phyloP scores from a whole-genome alignment of 2,113 vertebrate genomes.

The Barbus barbus region DNA sequence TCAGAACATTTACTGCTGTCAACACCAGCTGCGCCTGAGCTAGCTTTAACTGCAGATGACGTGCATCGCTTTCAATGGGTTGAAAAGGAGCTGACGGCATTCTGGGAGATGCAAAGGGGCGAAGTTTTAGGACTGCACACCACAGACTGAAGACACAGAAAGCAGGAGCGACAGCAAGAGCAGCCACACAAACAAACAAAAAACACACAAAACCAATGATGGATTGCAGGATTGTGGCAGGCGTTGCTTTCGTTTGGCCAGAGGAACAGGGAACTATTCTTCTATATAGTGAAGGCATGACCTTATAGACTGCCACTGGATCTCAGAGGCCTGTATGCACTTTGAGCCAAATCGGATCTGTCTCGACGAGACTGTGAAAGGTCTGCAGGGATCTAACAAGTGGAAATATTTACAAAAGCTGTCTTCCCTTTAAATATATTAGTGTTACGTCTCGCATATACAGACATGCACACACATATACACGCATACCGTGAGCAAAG shows the following conservation, averaged over 20 bases:
- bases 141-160: slow-evolving; percentile 41
- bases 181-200: slow-evolving; percentile 20
- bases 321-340: neutral
- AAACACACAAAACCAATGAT: neutral
- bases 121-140: slow-evolving; percentile 19
- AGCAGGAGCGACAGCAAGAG: slow-evolving; percentile 42
- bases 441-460: slow-evolving; percentile 10
- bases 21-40: slow-evolving; percentile 53
- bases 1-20: slow-evolving; percentile 52
- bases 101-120: slow-evolving; percentile 5
- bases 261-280: slow-evolving; percentile 23
- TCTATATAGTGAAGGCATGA: slow-evolving; percentile 28
- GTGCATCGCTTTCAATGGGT: slow-evolving; percentile 13
- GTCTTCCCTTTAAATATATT: slow-evolving; percentile 38
- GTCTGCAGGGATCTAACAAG: neutral
- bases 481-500: neutral
- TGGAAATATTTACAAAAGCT: slow-evolving; percentile 47
- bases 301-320: slow-evolving; percentile 29
- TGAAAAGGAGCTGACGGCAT: neutral
- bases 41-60: slow-evolving; percentile 42
- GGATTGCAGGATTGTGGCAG: slow-evolving; percentile 35
- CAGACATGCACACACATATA: neutral
- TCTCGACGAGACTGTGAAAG: neutral
- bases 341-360: slow-evolving; percentile 12
- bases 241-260: slow-evolving; percentile 32